These are phyloP conservation scores for Acyrthosiphon pisum DNA, from an alignment of 1,140 invertebrate genomes.

Conservation along the genomic window DNA sequence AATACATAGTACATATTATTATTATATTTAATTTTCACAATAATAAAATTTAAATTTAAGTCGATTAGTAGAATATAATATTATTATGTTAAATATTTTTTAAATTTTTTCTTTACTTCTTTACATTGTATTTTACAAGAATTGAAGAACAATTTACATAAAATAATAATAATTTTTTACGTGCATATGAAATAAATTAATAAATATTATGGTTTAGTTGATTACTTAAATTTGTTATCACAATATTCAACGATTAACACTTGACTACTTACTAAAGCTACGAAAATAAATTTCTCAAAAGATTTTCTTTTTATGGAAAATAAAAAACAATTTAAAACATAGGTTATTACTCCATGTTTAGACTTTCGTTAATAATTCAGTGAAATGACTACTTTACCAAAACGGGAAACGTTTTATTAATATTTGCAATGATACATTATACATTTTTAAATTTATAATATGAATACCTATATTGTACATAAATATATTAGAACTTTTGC, in stretches of 20 bases:
- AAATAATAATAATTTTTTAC: background rate
- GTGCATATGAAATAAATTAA: background rate
- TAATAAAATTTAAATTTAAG: no score
- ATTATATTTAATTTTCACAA: no score
- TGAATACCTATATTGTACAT: background rate
- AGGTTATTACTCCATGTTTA: background rate
- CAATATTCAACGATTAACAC: background rate
- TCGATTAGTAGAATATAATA: no score
- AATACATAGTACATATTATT: no score
- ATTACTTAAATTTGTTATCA: background rate
- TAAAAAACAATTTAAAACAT: background rate
- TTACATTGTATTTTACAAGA: background rate
- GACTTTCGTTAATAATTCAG: background rate
- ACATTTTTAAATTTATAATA: background rate
- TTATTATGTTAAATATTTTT: background rate
- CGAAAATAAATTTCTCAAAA: background rate
- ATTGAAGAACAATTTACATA: background rate
- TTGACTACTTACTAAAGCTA: background rate
- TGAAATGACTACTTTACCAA: background rate
- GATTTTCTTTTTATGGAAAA: background rate
- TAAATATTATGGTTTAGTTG: background rate
- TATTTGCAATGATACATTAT: background rate
- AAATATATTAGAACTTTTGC: background rate
- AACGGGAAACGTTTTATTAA: slow-evolving; percentile 22
- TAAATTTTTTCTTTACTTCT: background rate